Percentiles rank a stretch among this genome's conserved stretches.
phyloP scores from a whole-genome alignment of 2,888 invertebrate species.

The Conops quadrifasciatus region DNA sequence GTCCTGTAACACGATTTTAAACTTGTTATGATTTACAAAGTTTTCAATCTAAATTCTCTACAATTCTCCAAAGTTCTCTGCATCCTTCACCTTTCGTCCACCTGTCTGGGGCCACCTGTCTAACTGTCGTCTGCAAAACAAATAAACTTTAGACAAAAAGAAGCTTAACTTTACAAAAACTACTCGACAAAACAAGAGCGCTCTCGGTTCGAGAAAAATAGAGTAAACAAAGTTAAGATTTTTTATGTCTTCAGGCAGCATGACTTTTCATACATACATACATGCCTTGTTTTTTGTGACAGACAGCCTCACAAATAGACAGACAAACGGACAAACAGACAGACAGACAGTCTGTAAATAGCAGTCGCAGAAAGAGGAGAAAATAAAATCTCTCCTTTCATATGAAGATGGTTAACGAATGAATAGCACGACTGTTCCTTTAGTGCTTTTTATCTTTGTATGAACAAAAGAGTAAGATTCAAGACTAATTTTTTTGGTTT shows the following conservation, averaged over 20 bases:
- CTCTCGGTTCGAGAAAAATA: neutral
- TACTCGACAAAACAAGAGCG: slow-evolving; percentile 20
- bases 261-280: neutral
- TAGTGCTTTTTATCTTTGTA: neutral
- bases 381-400: slow-evolving; percentile 5
- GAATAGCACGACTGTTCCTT: slow-evolving; percentile 9
- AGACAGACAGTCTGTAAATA: neutral
- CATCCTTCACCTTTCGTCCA: no score
- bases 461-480: no score
- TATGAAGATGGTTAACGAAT: slow-evolving; percentile 19
- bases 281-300: neutral
- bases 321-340: neutral
- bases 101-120: no score
- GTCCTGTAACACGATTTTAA: no score
- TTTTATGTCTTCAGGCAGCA: slow-evolving; percentile 11
- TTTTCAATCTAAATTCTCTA: neutral
- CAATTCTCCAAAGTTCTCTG: neutral
- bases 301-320: no score
- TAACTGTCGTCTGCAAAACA: no score
- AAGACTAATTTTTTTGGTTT: no score
- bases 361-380: neutral
- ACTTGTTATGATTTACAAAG: neutral
- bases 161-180: neutral
- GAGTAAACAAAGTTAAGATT: slow-evolving; percentile 1
- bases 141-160: neutral